These are phyloP conservation scores for Madoqua kirkii DNA, from an alignment of 2,113 vertebrate species.

Conservation along the genomic window DNA sequence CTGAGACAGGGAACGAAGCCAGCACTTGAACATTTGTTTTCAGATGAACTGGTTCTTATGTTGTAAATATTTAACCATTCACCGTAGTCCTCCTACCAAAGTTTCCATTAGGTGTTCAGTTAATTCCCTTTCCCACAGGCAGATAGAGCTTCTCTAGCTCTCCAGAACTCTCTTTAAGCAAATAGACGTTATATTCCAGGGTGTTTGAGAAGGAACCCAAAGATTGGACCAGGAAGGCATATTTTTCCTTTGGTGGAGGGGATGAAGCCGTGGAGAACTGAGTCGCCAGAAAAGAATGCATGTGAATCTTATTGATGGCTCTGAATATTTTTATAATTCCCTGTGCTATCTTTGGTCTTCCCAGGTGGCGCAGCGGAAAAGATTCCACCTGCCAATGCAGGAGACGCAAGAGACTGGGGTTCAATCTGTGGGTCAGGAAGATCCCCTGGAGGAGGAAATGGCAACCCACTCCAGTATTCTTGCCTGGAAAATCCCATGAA, in stretches of 20 bases:
- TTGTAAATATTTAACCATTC: slow-evolving; percentile 66
- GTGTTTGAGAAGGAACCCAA: not conserved
- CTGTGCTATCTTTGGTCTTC: slow-evolving; percentile 31
- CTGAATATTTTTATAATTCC: not conserved
- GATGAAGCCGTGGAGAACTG: not conserved
- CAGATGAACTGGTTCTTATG: slow-evolving; percentile 20
- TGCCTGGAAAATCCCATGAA: not conserved
- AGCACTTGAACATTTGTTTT: slow-evolving; percentile 47
- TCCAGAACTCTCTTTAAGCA: slow-evolving; percentile 24
- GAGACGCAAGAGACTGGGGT: not conserved
- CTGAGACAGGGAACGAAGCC: slow-evolving; percentile 32
- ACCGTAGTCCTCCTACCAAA: not conserved
- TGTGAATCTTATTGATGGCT: not conserved
- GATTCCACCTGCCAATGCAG: not conserved
- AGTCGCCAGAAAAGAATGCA: not conserved
- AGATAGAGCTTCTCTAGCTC: not conserved
- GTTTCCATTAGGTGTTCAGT: slow-evolving; percentile 36
- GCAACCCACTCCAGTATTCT: not conserved
- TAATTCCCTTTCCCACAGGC: not conserved
- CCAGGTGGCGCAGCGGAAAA: not conserved
- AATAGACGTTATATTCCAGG: not conserved
- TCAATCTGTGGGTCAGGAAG: not conserved
- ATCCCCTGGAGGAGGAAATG: not conserved
- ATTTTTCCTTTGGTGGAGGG: not conserved
- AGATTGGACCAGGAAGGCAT: not conserved